phyloP scores from a whole-genome alignment of 2,888 invertebrate genomes.

The Venusia cambrica region DNA sequence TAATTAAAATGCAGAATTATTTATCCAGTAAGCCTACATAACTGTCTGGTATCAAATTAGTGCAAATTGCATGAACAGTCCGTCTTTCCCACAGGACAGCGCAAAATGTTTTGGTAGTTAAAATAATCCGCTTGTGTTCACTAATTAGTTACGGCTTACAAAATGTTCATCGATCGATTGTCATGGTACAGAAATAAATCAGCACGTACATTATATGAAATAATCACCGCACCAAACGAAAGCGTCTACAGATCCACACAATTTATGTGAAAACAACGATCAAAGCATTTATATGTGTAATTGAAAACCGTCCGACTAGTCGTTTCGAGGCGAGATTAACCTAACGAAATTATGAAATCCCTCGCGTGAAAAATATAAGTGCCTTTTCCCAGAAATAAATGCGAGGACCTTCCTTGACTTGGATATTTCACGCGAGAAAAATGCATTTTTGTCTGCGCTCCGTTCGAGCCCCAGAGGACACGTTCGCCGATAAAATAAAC shows the following conservation, averaged over 20 bases:
- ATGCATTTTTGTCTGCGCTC: conserved; percentile 45
- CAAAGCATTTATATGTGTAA: conserved; percentile 53
- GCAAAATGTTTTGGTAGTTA: conserved; percentile 39
- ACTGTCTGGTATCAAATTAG: background rate
- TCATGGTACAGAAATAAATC: conserved; percentile 19
- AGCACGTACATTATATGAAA: conserved; percentile 28
- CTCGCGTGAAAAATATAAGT: conserved; percentile 44
- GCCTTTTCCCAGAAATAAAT: conserved; percentile 34
- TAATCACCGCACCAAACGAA: conserved; percentile 31
- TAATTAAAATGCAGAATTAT: no score
- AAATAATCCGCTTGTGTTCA: conserved; percentile 43
- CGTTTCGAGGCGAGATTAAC: conserved; percentile 55
- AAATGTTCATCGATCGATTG: conserved; percentile 43
- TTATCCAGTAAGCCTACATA: no score
- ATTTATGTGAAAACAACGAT: conserved; percentile 53
- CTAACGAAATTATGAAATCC: conserved; percentile 65
- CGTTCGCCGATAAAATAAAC: conserved; percentile 54
- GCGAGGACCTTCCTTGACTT: conserved; percentile 29
- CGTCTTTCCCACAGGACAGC: conserved; percentile 6
- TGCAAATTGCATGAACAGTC: background rate
- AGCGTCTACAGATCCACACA: conserved; percentile 38
- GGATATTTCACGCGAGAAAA: conserved; percentile 47
- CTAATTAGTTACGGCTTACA: conserved; percentile 46
- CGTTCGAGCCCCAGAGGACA: conserved; percentile 45
- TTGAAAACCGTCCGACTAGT: conserved; percentile 56